phyloP scores from a whole-genome alignment of 2,797 vertebrate genomes.

The Enteromius afrohamiltoni region DNA sequence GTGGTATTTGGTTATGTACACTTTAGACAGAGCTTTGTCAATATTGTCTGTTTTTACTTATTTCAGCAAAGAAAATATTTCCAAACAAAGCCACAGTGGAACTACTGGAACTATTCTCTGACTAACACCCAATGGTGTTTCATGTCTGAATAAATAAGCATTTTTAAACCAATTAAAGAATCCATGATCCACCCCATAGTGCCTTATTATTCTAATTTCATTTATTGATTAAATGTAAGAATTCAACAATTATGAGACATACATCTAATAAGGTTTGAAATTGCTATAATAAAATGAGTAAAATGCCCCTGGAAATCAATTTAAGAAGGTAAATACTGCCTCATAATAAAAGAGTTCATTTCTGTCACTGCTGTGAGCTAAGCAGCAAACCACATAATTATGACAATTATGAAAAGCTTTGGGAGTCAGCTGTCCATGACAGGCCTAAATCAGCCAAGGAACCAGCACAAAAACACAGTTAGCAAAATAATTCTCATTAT shows the following conservation, averaged over 20 bases:
- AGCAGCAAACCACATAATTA: neutral
- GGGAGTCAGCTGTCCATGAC: neutral
- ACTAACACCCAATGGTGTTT: neutral
- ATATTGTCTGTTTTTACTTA: neutral
- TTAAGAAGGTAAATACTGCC: neutral
- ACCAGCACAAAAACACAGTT: neutral
- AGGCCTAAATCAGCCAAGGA: neutral
- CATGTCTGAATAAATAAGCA: neutral
- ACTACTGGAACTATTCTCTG: neutral
- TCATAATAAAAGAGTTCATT: neutral
- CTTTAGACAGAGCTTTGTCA: neutral
- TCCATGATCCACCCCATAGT: neutral
- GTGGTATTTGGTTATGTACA: neutral
- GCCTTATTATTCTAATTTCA: neutral
- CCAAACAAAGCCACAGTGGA: neutral
- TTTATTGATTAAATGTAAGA: neutral
- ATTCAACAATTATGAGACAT: neutral
- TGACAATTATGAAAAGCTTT: neutral
- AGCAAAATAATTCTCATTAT: neutral
- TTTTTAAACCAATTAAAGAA: neutral
- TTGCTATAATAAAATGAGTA: neutral
- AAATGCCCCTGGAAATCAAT: constrained; percentile 1
- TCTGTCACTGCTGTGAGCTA: neutral
- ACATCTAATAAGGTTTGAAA: constrained; percentile 7
- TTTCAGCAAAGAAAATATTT: neutral